Conservation (phyloP, 2,113 vertebrate species). For the Arothron firmamentum region DNA sequence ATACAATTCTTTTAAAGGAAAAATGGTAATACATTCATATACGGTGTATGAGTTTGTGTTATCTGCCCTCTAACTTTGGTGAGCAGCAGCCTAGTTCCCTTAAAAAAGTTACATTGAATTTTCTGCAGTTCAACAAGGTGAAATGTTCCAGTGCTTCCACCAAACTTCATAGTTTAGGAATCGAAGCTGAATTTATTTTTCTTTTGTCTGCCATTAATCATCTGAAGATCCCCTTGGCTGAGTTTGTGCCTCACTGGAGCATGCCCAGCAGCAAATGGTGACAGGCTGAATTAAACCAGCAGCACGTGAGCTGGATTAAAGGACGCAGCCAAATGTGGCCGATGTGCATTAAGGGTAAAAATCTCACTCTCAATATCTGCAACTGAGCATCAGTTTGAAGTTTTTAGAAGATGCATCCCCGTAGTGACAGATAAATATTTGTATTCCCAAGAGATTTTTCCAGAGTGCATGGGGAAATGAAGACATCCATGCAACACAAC, state of each 20-base stretch:
- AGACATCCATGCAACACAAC: slow-evolving; percentile 32
- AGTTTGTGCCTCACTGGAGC: not conserved
- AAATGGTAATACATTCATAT: too few relatives aligned
- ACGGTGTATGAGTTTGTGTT: too few relatives aligned
- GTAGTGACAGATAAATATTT: slow-evolving; percentile 7
- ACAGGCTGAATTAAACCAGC: not conserved
- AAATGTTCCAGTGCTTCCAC: too few relatives aligned
- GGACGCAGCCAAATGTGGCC: not conserved
- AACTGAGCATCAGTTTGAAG: too few relatives aligned
- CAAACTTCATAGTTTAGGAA: not conserved
- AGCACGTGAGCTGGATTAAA: not conserved
- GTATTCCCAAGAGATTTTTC: slow-evolving; percentile 5
- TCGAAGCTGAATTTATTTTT: not conserved
- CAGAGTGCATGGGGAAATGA: slow-evolving; percentile 29
- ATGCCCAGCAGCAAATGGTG: not conserved
- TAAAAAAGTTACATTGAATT: not conserved
- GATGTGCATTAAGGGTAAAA: not conserved
- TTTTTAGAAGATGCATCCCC: too few relatives aligned
- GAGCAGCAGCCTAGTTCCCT: too few relatives aligned
- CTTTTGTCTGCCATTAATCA: not conserved
- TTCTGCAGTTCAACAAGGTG: not conserved
- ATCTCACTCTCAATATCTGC: not conserved
- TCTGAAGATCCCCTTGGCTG: not conserved
- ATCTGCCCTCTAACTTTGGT: too few relatives aligned
- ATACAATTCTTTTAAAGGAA: too few relatives aligned